Base-by-base conservation (phyloP, 2,888 invertebrate species). In the Alentia gelatinosa region DNA sequence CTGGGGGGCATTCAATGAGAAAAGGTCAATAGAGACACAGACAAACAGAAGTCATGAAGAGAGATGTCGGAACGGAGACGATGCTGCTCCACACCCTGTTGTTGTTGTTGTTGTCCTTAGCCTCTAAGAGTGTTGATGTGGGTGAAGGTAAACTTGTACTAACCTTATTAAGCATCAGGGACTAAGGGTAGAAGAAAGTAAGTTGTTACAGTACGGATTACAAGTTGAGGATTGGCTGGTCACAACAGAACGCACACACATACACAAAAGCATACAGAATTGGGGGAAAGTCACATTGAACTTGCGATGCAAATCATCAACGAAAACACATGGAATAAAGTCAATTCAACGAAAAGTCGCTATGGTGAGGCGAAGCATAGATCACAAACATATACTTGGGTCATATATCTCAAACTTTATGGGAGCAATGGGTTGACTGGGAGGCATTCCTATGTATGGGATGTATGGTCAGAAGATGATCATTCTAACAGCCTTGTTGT, bases 111-210 rank as follows among this genome's bases (percentile, higher is more conserved):
- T 79, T 39, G 79, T 37, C 37, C 79, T 37, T 39, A 37, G 37
- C 63, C 47, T 68, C 30, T 68, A 30, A 26, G 63, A 63, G 68
- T 68, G 56, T 56, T 56, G 19, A 56, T 56, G 56, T 79, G 79
- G 79, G 79, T 79, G 79, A 79, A 79, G 79, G 68, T 68, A 79
- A 79, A 79, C 35, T 39, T 35, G 30, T 86, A 86, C 86, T 86
- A 47, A 86, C 86, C 86, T 86, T 86, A 30, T 42, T 86, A 86
- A 86, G 86, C 86, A 42, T 86, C 86, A 86, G 86, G 86, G 86
- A 86, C 86, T 86, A 86, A 30, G 50, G 30, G 42, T 47, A 86
- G 86, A 86, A 86, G 86, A 86, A 86, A 86, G 47, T 39, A 35
- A 79, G 79, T 39, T 1, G 79, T 79, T 79, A 79, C 79, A 79